A percentile compares a stretch with the other conserved stretches of the same genome.
These are phyloP conservation scores for Myanophis thanlyinensis DNA, from an alignment of 2,113 vertebrate genomes.

Conservation along the genomic window DNA sequence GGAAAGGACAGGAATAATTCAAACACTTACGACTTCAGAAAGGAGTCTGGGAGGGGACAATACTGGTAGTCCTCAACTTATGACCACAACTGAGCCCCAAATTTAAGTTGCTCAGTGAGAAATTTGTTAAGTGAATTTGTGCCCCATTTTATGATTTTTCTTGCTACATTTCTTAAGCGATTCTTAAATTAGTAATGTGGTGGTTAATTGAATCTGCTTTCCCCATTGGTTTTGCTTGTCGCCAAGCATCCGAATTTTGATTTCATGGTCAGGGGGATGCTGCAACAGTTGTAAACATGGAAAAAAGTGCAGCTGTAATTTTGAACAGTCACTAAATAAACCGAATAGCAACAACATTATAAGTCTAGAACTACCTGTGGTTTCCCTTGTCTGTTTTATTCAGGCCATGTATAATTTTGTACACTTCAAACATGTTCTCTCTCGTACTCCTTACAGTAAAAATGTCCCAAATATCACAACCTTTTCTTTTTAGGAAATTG, in stretches of 20 bases:
- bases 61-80: background rate
- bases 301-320: background rate
- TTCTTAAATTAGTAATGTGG: background rate
- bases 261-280: background rate
- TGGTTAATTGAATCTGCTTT: background rate
- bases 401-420: background rate
- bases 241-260: background rate
- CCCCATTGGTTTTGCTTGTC: background rate
- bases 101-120: background rate
- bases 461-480: background rate
- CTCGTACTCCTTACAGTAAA: background rate
- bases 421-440: background rate
- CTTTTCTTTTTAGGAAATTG: background rate
- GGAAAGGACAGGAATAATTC: background rate
- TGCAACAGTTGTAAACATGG: background rate
- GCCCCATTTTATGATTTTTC: background rate
- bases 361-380: background rate
- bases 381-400: background rate
- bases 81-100: background rate
- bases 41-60: background rate
- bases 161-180: background rate
- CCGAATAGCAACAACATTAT: too few relatives aligned
- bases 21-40: background rate
- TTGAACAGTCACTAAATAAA: background rate
- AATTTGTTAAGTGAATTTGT: background rate